phyloP scores from a whole-genome alignment of 2,888 invertebrate species.

The Chrysolina haemoptera region DNA sequence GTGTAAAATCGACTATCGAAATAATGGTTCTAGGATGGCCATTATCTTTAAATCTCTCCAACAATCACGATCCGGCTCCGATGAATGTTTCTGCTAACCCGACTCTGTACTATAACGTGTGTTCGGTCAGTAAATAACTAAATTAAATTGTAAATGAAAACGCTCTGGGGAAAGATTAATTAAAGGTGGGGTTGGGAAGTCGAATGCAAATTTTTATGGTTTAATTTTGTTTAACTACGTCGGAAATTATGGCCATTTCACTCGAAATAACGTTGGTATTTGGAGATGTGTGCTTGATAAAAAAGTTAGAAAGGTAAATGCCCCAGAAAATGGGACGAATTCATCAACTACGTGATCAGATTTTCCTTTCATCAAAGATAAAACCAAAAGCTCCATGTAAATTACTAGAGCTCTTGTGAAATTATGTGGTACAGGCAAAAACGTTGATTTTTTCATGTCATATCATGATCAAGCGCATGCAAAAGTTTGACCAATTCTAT shows the following conservation, averaged over 20 bases:
- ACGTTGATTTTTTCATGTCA: neutral
- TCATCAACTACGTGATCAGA: neutral
- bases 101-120: constrained; percentile 48
- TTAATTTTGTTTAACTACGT: constrained; percentile 51
- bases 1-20: too few relatives aligned
- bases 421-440: neutral
- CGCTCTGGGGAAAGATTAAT: constrained; percentile 60
- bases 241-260: constrained; percentile 52
- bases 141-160: constrained; percentile 62
- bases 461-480: neutral
- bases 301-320: constrained; percentile 37
- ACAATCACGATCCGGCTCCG: neutral
- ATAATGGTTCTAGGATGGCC: too few relatives aligned
- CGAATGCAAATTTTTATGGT: constrained; percentile 59
- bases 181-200: constrained; percentile 56
- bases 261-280: constrained; percentile 34
- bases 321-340: neutral
- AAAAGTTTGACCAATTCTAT: too few relatives aligned
- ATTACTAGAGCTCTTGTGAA: neutral
- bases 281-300: constrained; percentile 31
- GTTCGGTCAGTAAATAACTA: constrained; percentile 61
- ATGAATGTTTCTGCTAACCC: neutral
- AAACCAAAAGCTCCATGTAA: neutral
- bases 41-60: too few relatives aligned
- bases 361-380: constrained; percentile 5